These are phyloP conservation scores for Microtus pennsylvanicus DNA, from an alignment of 2,113 vertebrate genomes.

Conservation along the genomic window DNA sequence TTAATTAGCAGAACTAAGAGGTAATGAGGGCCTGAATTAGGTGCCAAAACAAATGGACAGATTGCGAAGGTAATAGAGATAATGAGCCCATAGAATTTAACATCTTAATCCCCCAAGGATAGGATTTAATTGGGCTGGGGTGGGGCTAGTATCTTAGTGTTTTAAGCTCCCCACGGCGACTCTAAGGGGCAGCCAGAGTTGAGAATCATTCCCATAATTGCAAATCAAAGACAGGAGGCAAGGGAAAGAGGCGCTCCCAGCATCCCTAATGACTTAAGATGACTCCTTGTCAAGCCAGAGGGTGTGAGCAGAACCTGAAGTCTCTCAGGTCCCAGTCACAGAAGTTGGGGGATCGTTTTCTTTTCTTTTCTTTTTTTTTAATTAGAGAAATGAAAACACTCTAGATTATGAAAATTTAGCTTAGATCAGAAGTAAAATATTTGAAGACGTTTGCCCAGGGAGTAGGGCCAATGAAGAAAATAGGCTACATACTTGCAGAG, in stretches of 20 bases:
- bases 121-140: constrained; percentile 69
- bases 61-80: constrained; percentile 58
- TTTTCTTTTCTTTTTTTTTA: neutral
- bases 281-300: neutral
- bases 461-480: neutral
- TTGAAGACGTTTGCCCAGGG: neutral
- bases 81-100: constrained; percentile 34
- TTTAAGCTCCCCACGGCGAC: constrained; percentile 30
- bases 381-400: constrained; percentile 33
- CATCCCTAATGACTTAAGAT: too few relatives aligned
- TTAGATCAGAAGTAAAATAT: constrained; percentile 33
- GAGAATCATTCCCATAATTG: neutral
- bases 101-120: constrained; percentile 37
- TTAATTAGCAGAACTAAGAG: constrained; percentile 61
- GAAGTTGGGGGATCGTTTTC: neutral
- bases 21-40: constrained; percentile 42
- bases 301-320: too few relatives aligned
- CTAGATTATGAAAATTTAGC: neutral
- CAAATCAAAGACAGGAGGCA: neutral
- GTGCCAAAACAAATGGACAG: constrained; percentile 55
- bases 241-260: neutral
- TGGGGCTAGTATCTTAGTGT: neutral
- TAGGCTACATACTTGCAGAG: neutral
- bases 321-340: neutral
- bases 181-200: constrained; percentile 10